phyloP scores from a whole-genome alignment of 2,113 vertebrate species.

The Zapus hudsonius region DNA sequence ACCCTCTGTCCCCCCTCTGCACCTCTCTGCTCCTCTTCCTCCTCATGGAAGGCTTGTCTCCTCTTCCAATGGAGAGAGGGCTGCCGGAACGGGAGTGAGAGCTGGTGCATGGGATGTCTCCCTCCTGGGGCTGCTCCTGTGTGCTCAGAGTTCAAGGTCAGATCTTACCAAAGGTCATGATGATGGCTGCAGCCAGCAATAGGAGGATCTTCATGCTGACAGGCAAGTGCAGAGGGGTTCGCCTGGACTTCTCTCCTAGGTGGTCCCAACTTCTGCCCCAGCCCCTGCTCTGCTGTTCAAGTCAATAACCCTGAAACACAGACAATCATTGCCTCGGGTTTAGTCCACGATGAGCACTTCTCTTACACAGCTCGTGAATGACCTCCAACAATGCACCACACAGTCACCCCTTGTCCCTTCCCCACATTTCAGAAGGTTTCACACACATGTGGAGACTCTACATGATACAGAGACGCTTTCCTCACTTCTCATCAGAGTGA shows the following conservation, averaged over 20 bases:
- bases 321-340: rapidly evolving
- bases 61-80: background rate
- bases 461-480: rapidly evolving
- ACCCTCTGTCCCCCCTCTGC: background rate
- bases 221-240: background rate
- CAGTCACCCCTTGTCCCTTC: background rate
- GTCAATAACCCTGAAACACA: background rate
- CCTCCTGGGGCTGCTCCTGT: background rate
- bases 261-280: background rate
- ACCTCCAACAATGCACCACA: background rate
- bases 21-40: background rate
- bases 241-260: background rate
- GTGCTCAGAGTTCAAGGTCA: background rate
- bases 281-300: no score
- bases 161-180: constrained; percentile 74
- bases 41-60: background rate
- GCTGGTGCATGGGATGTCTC: background rate
- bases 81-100: background rate
- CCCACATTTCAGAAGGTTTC: background rate
- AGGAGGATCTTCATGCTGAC: constrained; percentile 76
- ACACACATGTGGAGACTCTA: no score
- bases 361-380: background rate
- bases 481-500: background rate
- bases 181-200: background rate
- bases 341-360: background rate